phyloP scores from a whole-genome alignment of 53 echinoderm and acorn worm species.

The Paelopatides confundens region DNA sequence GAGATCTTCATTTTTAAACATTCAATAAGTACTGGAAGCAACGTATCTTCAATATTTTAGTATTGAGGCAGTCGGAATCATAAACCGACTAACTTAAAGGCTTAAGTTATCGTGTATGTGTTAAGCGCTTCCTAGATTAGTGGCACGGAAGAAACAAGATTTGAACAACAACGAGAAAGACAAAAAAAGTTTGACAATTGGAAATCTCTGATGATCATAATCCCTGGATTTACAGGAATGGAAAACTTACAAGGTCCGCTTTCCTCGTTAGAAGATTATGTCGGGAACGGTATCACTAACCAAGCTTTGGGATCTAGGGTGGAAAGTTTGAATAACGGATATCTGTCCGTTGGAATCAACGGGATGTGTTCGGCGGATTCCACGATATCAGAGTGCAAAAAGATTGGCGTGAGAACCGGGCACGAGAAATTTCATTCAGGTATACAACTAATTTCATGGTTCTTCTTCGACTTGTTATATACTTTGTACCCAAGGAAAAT shows the following conservation, averaged over 20 bases:
- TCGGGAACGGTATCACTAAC: conserved; percentile 37
- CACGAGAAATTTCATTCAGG: conserved; percentile 17
- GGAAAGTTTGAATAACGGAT: conserved; percentile 5
- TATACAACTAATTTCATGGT: too few relatives aligned
- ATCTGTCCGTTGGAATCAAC: neutral
- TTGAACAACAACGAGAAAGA: neutral
- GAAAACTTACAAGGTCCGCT: conserved; percentile 42
- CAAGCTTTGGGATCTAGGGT: conserved; percentile 16
- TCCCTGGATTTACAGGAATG: conserved; percentile 46
- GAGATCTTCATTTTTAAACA: too few relatives aligned
- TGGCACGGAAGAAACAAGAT: neutral
- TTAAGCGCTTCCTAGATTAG: neutral
- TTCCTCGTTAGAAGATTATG: conserved; percentile 49
- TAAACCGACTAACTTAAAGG: neutral
- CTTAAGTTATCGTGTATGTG: neutral
- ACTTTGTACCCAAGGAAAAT: too few relatives aligned
- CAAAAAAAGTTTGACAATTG: conserved; percentile 5
- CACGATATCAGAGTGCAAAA: conserved; percentile 32
- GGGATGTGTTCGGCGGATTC: conserved; percentile 48
- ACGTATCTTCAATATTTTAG: too few relatives aligned
- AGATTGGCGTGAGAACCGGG: neutral
- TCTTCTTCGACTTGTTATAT: too few relatives aligned
- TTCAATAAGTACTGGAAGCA: too few relatives aligned
- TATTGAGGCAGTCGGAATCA: too few relatives aligned
- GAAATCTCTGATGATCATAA: neutral